phyloP scores from a whole-genome alignment of 2,113 vertebrate species.

The human region GRCh38 chr13:52997501-52998000 shows the following conservation, averaged over 20 bases:
- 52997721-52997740: constrained; percentile 31
- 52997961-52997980: background rate
- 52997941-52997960: background rate
- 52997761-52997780: constrained; percentile 49
- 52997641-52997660: background rate
- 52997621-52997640: background rate
- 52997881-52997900: background rate
- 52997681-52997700: background rate
- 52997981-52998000: background rate
- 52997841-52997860: background rate
- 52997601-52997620: background rate
- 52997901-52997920: background rate
- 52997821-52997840: background rate
- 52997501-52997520: background rate
- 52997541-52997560: background rate
- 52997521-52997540: background rate
- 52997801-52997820: background rate
- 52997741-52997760: constrained; percentile 50
- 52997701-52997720: constrained; percentile 35
- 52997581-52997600: background rate
- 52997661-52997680: background rate
- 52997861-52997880: background rate
- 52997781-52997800: background rate
- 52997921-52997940: constrained; percentile 30
- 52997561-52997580: background rate